Evolutionary conservation across 2,888 invertebrate genomes (phyloP).

Genomic region (Rhingia rostrata): DNA sequence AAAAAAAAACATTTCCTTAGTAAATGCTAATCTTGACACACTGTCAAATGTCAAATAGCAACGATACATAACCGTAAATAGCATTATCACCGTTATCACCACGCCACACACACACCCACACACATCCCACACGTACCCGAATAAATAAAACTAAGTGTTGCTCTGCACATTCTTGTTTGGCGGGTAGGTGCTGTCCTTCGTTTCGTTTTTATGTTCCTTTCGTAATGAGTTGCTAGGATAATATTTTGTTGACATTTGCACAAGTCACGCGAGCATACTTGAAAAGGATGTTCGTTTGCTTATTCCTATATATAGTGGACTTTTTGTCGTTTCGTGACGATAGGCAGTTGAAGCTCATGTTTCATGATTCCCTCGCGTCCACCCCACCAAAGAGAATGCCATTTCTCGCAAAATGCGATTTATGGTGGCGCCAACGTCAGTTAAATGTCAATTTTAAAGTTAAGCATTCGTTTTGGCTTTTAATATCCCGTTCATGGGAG

Average conservation of each 20-base stretch:
- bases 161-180: slow-evolving; percentile 57
- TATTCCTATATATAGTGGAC: neutral
- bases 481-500: slow-evolving; percentile 31
- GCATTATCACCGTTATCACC: neutral
- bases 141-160: slow-evolving; percentile 65
- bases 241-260: slow-evolving; percentile 73
- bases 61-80: neutral
- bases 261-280: slow-evolving; percentile 72
- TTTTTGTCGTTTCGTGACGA: slow-evolving; percentile 39
- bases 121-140: slow-evolving; percentile 36
- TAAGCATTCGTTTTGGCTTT: slow-evolving; percentile 49
- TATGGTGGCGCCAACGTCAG: slow-evolving; percentile 72
- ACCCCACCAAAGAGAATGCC: slow-evolving; percentile 24
- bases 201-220: slow-evolving; percentile 31
- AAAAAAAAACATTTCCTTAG: neutral
- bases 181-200: slow-evolving; percentile 24
- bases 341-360: slow-evolving; percentile 71
- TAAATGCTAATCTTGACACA: neutral
- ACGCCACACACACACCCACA: neutral
- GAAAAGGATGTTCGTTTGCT: slow-evolving; percentile 63
- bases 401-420: slow-evolving; percentile 65
- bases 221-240: slow-evolving; percentile 67
- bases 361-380: slow-evolving; percentile 55
- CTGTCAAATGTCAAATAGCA: slow-evolving; percentile 10
- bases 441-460: slow-evolving; percentile 73